phyloP scores from a whole-genome alignment of 2,888 invertebrate genomes.

The Troides helena region DNA sequence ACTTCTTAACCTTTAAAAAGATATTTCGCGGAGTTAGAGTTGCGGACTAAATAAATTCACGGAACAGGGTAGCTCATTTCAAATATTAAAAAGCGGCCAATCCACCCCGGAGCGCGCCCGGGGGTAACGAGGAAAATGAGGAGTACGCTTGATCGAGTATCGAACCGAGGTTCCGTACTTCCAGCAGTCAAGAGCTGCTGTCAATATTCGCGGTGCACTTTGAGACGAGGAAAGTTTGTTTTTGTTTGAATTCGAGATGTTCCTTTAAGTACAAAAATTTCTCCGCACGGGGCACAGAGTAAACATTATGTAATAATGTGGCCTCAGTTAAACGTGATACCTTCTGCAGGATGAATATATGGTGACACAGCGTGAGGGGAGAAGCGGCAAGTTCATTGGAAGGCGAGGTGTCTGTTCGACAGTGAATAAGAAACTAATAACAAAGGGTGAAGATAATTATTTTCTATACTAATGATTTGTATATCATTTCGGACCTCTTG shows the following conservation, averaged over 20 bases:
- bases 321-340: too few relatives aligned
- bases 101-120: constrained; percentile 35
- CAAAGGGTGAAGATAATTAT: too few relatives aligned
- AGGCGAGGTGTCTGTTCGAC: too few relatives aligned
- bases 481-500: too few relatives aligned
- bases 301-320: too few relatives aligned
- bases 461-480: too few relatives aligned
- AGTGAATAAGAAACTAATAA: too few relatives aligned
- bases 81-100: constrained; percentile 53
- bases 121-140: constrained; percentile 35
- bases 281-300: too few relatives aligned
- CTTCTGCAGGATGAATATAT: too few relatives aligned
- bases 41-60: constrained; percentile 46
- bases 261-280: constrained; percentile 1
- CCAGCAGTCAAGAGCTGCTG: background rate
- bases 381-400: too few relatives aligned
- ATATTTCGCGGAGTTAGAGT: constrained; percentile 43
- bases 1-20: constrained; percentile 44
- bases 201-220: constrained; percentile 14
- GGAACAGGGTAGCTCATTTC: constrained; percentile 52
- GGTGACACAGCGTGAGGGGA: too few relatives aligned
- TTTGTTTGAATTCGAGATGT: constrained; percentile 13
- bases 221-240: background rate
- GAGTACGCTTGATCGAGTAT: constrained; percentile 23
- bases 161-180: constrained; percentile 2